Evolutionary conservation across 2,113 vertebrate species (phyloP).

Genomic region (Sceloporus undulatus): DNA sequence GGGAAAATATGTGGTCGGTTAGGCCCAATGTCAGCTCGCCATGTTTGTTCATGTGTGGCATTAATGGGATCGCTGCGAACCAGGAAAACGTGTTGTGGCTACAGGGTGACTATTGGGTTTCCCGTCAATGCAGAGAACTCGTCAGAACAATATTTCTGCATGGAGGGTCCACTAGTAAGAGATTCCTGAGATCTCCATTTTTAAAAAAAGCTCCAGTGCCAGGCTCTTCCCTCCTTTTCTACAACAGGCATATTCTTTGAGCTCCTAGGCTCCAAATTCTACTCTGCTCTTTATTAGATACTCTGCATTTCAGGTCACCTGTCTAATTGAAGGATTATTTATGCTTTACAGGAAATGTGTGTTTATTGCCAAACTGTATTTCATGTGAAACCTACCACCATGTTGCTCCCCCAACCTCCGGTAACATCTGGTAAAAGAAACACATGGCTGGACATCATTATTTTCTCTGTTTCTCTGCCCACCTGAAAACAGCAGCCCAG

Average conservation of each 20-base stretch:
- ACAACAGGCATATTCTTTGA: neutral
- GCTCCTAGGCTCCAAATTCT: neutral
- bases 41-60: no score
- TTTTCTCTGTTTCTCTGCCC: neutral
- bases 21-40: no score
- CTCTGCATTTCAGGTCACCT: neutral
- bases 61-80: no score
- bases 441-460: neutral
- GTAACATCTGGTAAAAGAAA: neutral
- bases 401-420: neutral
- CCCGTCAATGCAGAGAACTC: no score
- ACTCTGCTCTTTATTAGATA: neutral
- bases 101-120: no score
- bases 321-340: neutral
- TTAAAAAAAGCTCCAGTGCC: neutral
- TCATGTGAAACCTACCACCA: neutral
- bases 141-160: neutral
- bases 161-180: neutral
- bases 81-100: no score
- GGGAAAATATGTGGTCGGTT: no score
- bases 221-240: neutral
- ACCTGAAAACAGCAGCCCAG: neutral
- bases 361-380: neutral
- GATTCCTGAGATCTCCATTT: neutral
- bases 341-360: neutral